These are phyloP conservation scores for Rhinolophus ferrumequinum DNA, from an alignment of 2,113 vertebrate genomes.

Conservation along the genomic window DNA sequence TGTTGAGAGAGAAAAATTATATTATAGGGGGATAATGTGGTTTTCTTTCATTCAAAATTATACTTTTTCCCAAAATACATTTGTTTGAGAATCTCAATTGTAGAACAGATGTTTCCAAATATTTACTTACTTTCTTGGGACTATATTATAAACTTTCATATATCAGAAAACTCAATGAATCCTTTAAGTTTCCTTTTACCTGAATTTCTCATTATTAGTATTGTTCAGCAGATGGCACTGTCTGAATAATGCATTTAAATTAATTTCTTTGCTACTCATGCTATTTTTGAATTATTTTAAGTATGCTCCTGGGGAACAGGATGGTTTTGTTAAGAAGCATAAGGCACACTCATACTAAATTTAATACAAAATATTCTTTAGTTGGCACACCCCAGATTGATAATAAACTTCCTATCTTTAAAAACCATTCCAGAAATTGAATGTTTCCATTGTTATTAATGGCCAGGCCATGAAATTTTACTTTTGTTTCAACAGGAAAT, in stretches of 20 bases:
- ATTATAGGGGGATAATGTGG: neutral
- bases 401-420: neutral
- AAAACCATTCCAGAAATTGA: neutral
- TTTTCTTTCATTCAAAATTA: neutral
- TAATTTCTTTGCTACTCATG: neutral
- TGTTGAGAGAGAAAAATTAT: neutral
- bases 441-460: neutral
- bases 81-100: neutral
- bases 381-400: neutral
- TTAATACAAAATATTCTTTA: neutral
- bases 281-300: constrained; percentile 14
- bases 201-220: neutral
- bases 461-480: neutral
- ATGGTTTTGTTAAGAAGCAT: neutral
- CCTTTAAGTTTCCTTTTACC: neutral
- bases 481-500: neutral
- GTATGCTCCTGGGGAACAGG: neutral
- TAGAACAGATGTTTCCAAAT: neutral
- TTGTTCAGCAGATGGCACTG: constrained; percentile 32
- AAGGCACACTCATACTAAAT: neutral
- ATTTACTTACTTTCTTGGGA: neutral
- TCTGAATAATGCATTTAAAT: constrained; percentile 21
- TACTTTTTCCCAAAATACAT: neutral
- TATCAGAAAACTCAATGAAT: neutral
- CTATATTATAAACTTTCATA: neutral